These are phyloP conservation scores for Dusona sp. DNA, from an alignment of 2,888 invertebrate genomes.

Conservation along the genomic window DNA sequence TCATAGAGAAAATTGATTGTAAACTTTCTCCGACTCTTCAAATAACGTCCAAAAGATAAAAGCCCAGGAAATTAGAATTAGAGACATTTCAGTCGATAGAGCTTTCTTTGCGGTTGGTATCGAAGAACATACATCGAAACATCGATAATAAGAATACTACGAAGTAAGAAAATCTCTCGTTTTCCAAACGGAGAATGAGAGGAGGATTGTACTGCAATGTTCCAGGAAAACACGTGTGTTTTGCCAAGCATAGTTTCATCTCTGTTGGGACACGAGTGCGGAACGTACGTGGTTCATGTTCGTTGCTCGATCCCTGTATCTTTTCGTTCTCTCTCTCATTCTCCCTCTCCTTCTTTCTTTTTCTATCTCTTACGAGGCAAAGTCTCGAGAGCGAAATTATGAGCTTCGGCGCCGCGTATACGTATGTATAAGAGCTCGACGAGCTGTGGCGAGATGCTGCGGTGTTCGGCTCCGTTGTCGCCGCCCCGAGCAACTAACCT, in stretches of 20 bases:
- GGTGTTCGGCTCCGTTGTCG: constrained; percentile 81
- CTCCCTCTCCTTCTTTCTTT: constrained; percentile 32
- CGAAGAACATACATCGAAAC: not conserved
- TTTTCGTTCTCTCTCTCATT: constrained; percentile 36
- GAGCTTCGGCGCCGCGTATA: constrained; percentile 73
- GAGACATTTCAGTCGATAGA: not conserved
- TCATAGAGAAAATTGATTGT: constrained; percentile 49
- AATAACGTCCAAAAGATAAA: not conserved
- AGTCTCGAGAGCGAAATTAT: constrained; percentile 75
- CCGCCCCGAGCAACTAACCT: constrained; percentile 83
- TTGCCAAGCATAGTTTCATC: constrained; percentile 51
- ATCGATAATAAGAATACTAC: constrained; percentile 40
- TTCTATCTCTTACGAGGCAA: constrained; percentile 50
- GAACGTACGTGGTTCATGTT: constrained; percentile 58
- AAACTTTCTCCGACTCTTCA: constrained; percentile 34
- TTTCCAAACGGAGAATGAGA: constrained; percentile 21
- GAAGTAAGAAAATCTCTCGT: constrained; percentile 37
- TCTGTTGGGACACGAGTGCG: constrained; percentile 38
- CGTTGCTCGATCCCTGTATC: constrained; percentile 55
- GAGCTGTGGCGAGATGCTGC: constrained; percentile 65
- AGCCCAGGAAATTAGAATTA: not conserved
- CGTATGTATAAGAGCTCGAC: constrained; percentile 74
- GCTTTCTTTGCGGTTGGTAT: not conserved
- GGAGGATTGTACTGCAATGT: constrained; percentile 63
- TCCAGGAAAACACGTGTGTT: constrained; percentile 72